phyloP scores from a whole-genome alignment of 2,797 vertebrate species.

The Brachyalestes nurse region DNA sequence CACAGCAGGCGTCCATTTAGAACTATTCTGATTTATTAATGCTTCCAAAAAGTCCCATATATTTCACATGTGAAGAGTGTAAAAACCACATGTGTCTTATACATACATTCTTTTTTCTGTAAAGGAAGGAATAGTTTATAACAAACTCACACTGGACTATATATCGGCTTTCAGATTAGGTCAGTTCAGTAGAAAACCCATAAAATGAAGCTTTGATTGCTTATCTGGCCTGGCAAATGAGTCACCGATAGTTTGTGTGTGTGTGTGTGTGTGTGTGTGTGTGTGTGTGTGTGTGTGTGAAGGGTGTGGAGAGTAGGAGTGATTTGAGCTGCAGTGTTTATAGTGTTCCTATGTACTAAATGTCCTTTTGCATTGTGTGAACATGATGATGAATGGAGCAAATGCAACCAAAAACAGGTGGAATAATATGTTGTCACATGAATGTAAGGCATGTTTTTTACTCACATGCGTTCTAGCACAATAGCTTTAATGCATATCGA shows the following conservation, averaged over 20 bases:
- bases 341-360: no score
- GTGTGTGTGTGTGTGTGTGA: conserved; percentile 9
- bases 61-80: no score
- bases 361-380: no score
- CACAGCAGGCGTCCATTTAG: not conserved
- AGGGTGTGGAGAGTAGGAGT: conserved; percentile 4
- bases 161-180: not conserved
- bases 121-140: not conserved
- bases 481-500: no score
- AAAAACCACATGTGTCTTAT: no score
- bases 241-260: not conserved
- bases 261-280: conserved; percentile 13
- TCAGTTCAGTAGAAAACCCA: not conserved
- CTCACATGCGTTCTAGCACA: no score
- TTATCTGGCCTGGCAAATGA: conserved; percentile 1
- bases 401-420: no score
- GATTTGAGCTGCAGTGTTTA: not conserved
- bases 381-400: no score
- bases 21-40: not conserved
- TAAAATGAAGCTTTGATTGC: conserved; percentile 18
- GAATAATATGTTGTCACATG: no score
- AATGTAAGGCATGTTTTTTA: no score
- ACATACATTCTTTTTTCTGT: no score
- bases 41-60: no score
- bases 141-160: not conserved